phyloP scores from a whole-genome alignment of 1,140 invertebrate genomes.

The Pissodes strobi region DNA sequence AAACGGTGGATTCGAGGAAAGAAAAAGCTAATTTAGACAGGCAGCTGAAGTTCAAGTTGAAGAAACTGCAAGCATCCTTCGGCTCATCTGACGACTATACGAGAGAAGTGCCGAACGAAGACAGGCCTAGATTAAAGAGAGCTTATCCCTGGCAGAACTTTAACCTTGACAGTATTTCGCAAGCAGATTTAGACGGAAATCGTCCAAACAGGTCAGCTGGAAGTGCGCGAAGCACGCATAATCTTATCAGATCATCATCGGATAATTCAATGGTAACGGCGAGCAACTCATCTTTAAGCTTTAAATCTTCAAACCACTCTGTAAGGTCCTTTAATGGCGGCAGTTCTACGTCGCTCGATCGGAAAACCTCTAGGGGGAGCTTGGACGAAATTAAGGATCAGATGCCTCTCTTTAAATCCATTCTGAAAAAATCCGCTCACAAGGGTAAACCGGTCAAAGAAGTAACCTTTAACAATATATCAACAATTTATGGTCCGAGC shows the following conservation, averaged over 20 bases:
- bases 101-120: not conserved
- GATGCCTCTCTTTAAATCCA: slow-evolving; percentile 18
- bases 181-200: not conserved
- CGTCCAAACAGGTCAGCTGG: not conserved
- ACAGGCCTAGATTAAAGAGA: slow-evolving; percentile 9
- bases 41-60: not conserved
- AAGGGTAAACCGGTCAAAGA: slow-evolving; percentile 7
- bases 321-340: not conserved
- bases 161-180: slow-evolving; percentile 3
- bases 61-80: slow-evolving; percentile 1
- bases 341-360: not conserved
- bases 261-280: not conserved
- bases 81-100: not conserved
- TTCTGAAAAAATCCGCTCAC: slow-evolving; percentile 1
- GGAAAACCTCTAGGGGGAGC: slow-evolving; percentile 4
- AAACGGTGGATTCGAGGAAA: not conserved
- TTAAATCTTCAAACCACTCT: slow-evolving; percentile 1
- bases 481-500: slow-evolving; percentile 21
- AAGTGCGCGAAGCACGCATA: not conserved
- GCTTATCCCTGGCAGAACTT: slow-evolving; percentile 24
- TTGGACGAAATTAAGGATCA: slow-evolving; percentile 9
- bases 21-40: not conserved
- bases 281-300: not conserved
- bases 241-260: not conserved
- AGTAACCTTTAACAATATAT: slow-evolving; percentile 19